Evolutionary conservation across 2,888 invertebrate species (phyloP), one percentile per base, ranked within the genome.

Genomic region (Drosophila bunnanda): DNA sequence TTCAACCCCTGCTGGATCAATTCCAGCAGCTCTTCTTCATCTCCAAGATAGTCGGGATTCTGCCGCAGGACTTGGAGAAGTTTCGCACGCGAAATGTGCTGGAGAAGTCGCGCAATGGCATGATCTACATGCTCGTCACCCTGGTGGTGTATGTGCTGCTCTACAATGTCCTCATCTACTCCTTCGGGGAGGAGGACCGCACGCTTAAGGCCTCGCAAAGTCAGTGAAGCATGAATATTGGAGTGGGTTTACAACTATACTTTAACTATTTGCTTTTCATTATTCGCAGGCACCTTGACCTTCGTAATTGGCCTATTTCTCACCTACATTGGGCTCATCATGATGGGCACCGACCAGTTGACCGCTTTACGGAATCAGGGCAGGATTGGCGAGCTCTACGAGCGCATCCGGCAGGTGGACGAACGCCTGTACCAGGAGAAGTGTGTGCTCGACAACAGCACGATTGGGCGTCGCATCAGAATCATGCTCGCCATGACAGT

Each of bases 281-380:
- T 44, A 20, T 17, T 72, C 56, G 5, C 32, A 92, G 92, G 91
- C 52, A 91, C 93, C 9, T 73, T 93, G 22, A 93, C 92, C 8
- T 90, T 90, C 58, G 92, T 92, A 0, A 92, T 93, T 82, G 92
- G 92, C 12, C 66, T 92, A 3, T 92, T 92, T 72, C 77, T 93
- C 34, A 91, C 91, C 22, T 92, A 93, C 62, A 91, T 93, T 67
- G 91, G 91, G 7, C 85, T 92, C 4, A 77, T 90, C 9, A 92
- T 92, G 92, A 91, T 93, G 90, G 79, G 77, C n/a, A 88, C 91
- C 9, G 93, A 93, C 79, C 90, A 92, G 52, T 39, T 92, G 15
- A 89, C 90, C 1, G 91, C 91, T 1, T 67, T 93, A 28, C 78
- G 89, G 0, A 92, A 92, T 75, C 93, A 92, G 69, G 79, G 81